phyloP scores from a whole-genome alignment of 2,113 vertebrate genomes.

The Gymnarchus niloticus region DNA sequence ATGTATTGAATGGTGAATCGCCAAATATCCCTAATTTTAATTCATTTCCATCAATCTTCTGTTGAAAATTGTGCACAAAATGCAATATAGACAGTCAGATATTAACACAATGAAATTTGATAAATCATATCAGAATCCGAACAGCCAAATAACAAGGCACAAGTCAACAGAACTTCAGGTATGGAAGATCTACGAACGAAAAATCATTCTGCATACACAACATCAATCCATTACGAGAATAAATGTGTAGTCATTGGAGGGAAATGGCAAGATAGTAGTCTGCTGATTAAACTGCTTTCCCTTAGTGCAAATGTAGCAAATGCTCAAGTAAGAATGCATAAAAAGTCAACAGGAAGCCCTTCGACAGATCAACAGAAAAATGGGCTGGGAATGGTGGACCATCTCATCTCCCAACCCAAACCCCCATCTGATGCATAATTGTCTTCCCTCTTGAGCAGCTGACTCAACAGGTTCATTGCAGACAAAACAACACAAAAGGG shows the following conservation, averaged over 20 bases:
- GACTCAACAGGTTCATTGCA: too few relatives aligned
- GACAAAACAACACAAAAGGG: too few relatives aligned
- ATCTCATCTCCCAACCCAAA: constrained; percentile 19
- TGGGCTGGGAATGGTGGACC: constrained; percentile 13
- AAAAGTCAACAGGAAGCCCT: constrained; percentile 15
- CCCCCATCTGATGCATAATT: constrained; percentile 30
- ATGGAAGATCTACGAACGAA: not conserved
- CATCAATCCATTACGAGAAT: not conserved
- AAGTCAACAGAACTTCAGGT: not conserved
- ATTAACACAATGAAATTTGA: not conserved
- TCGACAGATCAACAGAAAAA: not conserved
- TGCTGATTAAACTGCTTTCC: not conserved
- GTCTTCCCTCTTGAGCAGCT: too few relatives aligned
- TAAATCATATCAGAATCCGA: not conserved
- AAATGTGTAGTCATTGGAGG: not conserved
- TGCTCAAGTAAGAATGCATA: not conserved
- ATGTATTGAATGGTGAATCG: not conserved
- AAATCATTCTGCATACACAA: too few relatives aligned
- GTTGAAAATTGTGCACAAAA: not conserved
- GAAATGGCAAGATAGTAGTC: not conserved
- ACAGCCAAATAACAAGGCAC: not conserved
- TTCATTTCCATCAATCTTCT: not conserved
- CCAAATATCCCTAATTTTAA: not conserved
- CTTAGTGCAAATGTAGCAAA: not conserved
- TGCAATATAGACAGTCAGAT: not conserved